A percentile compares a stretch with the other conserved stretches of the same genome.
phyloP scores from a whole-genome alignment of 2,113 vertebrate genomes.

The Upupa epops region DNA sequence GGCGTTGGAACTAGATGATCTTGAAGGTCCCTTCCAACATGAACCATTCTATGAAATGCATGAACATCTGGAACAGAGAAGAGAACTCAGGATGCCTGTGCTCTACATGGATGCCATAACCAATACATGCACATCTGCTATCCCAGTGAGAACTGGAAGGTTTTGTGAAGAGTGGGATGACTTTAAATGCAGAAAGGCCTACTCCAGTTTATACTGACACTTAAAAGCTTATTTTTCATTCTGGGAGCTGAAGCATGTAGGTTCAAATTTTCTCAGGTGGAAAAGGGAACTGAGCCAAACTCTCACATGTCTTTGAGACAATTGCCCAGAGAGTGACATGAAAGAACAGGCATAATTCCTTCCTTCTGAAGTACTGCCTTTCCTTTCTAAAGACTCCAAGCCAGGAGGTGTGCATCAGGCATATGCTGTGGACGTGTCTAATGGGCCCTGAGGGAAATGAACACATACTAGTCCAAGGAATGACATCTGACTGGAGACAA shows the following conservation, averaged over 20 bases:
- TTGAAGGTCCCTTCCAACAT: too few relatives aligned
- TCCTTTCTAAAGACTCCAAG: neutral
- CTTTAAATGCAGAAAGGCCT: neutral
- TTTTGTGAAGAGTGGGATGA: neutral
- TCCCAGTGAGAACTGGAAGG: neutral
- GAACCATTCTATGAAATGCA: neutral
- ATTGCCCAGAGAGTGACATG: neutral
- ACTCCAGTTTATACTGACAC: neutral
- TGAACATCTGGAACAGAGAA: neutral
- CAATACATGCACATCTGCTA: neutral
- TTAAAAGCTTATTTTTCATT: neutral
- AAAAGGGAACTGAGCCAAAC: neutral
- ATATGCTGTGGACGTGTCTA: neutral
- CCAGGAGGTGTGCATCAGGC: neutral
- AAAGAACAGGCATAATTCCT: neutral
- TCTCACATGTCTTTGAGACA: fast-evolving
- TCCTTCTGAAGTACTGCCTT: neutral
- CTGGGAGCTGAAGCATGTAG: neutral
- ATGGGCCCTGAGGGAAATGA: neutral
- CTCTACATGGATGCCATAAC: neutral
- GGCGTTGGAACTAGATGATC: too few relatives aligned
- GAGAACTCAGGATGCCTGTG: neutral
- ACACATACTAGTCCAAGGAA: neutral
- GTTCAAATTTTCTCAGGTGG: neutral
- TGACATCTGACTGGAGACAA: neutral